Evolutionary conservation across 2,888 invertebrate species (phyloP).

Genomic region (Drosophila pseudotakahashii): DNA sequence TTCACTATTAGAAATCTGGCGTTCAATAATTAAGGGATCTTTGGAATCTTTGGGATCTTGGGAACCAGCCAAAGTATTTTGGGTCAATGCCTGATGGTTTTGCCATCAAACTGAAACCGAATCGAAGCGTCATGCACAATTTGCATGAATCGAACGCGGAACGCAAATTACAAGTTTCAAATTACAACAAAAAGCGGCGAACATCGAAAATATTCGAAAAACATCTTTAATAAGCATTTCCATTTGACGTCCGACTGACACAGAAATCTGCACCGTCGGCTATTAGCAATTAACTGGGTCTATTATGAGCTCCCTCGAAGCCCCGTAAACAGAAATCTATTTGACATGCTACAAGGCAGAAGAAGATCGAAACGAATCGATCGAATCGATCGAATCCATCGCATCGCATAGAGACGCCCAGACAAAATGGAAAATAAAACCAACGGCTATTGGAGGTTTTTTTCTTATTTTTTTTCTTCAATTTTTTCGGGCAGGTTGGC

Average conservation of each 20-base stretch:
- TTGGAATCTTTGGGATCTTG: slow-evolving; percentile 47
- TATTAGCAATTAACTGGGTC: slow-evolving; percentile 80
- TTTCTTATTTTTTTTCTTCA: not conserved
- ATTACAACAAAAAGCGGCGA: slow-evolving; percentile 46
- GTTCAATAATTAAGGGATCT: slow-evolving; percentile 59
- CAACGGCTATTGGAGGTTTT: slow-evolving; percentile 47
- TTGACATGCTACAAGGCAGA: slow-evolving; percentile 79
- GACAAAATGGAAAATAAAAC: slow-evolving; percentile 29
- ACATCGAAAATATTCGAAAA: slow-evolving; percentile 34
- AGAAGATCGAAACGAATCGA: slow-evolving; percentile 80
- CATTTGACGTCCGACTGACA: slow-evolving; percentile 72
- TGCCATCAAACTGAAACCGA: slow-evolving; percentile 74
- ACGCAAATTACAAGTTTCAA: slow-evolving; percentile 74
- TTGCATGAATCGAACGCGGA: slow-evolving; percentile 70
- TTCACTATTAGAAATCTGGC: slow-evolving; percentile 44
- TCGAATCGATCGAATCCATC: slow-evolving; percentile 72
- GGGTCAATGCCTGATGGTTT: slow-evolving; percentile 65
- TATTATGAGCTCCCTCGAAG: slow-evolving; percentile 64
- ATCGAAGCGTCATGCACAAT: slow-evolving; percentile 76
- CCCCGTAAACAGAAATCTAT: slow-evolving; percentile 52
- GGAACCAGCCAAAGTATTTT: slow-evolving; percentile 58
- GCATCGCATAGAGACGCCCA: slow-evolving; percentile 49
- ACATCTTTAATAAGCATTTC: slow-evolving; percentile 64
- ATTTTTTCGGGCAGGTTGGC: slow-evolving; percentile 19
- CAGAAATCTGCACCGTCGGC: slow-evolving; percentile 80